Evolutionary conservation across 2,888 invertebrate species (phyloP).

Genomic region (Ganaspis brasiliensis): DNA sequence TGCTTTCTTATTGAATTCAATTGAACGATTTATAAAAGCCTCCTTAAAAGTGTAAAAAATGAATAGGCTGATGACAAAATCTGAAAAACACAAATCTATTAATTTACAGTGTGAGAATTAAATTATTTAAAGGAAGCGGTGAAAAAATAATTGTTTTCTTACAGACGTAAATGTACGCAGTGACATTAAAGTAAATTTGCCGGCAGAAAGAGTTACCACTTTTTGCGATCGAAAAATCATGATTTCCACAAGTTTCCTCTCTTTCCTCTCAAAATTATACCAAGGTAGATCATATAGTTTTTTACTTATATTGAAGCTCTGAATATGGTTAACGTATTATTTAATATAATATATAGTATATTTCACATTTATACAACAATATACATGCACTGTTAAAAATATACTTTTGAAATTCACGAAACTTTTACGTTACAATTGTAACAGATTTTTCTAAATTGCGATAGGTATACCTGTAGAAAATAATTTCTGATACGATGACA

Average conservation of each 20-base stretch:
- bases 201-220: not conserved
- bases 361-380: too few species aligned
- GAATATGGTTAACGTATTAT: too few species aligned
- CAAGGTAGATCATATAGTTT: not conserved
- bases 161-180: not conserved
- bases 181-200: not conserved
- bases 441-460: too few species aligned
- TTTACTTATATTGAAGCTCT: not conserved
- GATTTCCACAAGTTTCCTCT: not conserved
- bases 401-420: too few species aligned
- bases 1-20: not conserved
- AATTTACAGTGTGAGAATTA: too few species aligned
- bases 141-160: not conserved
- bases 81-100: conserved; percentile 16
- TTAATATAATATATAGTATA: too few species aligned
- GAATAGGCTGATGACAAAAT: conserved; percentile 42
- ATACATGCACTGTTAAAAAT: too few species aligned
- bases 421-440: too few species aligned
- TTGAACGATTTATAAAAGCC: conserved; percentile 31
- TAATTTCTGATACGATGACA: too few species aligned
- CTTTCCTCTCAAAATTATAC: not conserved
- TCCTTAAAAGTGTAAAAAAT: conserved; percentile 40
- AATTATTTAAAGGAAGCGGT: too few species aligned
- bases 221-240: not conserved
- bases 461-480: too few species aligned